Base-by-base conservation (phyloP, 2,888 invertebrate species). In the Pterobdella sp. region DNA sequence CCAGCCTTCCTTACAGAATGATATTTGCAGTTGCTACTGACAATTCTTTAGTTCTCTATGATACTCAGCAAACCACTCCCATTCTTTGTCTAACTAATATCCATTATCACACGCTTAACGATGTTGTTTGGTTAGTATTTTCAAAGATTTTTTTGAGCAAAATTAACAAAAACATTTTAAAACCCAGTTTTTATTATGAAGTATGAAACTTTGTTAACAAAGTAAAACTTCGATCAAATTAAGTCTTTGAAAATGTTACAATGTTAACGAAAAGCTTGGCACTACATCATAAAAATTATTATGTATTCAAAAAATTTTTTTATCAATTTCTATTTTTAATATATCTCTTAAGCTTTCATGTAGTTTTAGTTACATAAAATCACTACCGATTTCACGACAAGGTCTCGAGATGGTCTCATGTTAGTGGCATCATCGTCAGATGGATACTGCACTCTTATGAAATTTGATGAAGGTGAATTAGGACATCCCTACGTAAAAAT, bases 21-120 rank as follows among this genome's bases (percentile, higher is more conserved):
- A 86, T 98, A 73, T 91, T 94, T 82, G 96, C 96, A 0, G 90
- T 96, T 22, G 94, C 91, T 31, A 93, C 95, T 0, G 89, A 90
- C 78, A 90, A 90, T 79, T 81, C 91, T 35, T 89, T 98, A 42
- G 86, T 92, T 73, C 85, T 94, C 60, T 93, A 92, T 81, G 94
- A 94, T 80, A 93, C 93, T 0, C 92, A 94, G 82, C 92, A 92
- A 80, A 82, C 85, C 1, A 85, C 87, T 52, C 94, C 94, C 0
- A 89, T 94, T 83, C 92, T 89, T 0, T 86, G 89, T 72, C 78
- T 93, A 72, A 88, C 90, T 34, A 90, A 92, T 80, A 91, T 94
- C 77, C 93, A 94, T 82, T 93, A 93, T 80, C 91, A 92, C n/a
- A 86, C 91, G 76, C 86, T 94, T 64, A 92, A 91, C 7, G 93